These are phyloP conservation scores for Pocota personata DNA, from an alignment of 2,888 invertebrate species.

Conservation along the genomic window DNA sequence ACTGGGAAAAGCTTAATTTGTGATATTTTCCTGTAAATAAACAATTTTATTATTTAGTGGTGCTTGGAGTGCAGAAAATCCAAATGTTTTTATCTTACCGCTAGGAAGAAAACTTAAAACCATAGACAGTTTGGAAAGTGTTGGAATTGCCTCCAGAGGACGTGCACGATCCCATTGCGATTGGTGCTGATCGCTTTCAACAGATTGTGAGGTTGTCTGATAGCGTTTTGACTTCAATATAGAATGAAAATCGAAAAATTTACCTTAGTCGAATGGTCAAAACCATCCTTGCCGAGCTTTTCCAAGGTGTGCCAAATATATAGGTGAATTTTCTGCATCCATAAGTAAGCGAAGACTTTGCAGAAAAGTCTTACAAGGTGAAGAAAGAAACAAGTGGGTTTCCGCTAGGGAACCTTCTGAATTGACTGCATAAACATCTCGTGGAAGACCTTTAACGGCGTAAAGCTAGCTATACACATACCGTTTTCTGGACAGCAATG, in stretches of 20 bases:
- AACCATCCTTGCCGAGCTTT: too few species aligned
- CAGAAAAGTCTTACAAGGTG: too few species aligned
- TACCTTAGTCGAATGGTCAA: too few species aligned
- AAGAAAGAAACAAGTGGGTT: too few species aligned
- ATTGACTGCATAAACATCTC: too few species aligned
- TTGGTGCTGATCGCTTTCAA: neutral
- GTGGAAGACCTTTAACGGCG: too few species aligned
- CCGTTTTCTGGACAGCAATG: too few species aligned
- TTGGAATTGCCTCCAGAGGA: constrained; percentile 77
- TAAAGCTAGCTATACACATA: too few species aligned
- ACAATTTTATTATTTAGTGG: neutral
- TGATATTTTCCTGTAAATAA: constrained; percentile 5
- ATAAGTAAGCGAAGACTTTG: too few species aligned
- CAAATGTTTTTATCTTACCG: constrained; percentile 74
- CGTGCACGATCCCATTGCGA: constrained; percentile 77
- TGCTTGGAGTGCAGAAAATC: neutral
- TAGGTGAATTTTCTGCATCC: too few species aligned
- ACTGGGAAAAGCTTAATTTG: constrained; percentile 3
- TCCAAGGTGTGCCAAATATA: too few species aligned
- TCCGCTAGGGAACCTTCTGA: too few species aligned
- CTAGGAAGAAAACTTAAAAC: constrained; percentile 76
- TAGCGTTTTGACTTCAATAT: neutral
- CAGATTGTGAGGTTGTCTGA: neutral
- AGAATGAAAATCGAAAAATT: neutral
- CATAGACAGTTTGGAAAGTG: constrained; percentile 56